Evolutionary conservation across 2,888 invertebrate species (phyloP).

Genomic region (Cryptus armator): DNA sequence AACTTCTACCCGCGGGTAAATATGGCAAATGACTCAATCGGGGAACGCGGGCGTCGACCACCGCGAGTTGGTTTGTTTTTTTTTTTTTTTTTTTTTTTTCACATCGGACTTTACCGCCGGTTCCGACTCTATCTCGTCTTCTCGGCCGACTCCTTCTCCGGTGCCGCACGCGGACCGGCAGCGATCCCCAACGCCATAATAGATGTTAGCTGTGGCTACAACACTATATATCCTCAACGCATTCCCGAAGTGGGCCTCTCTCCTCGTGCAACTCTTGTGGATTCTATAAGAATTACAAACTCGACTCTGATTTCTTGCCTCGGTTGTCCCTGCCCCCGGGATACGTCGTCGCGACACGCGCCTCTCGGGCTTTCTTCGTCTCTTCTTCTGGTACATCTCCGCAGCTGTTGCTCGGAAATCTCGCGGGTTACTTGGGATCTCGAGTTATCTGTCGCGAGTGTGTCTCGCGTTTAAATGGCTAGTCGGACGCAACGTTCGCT

Average conservation of each 20-base stretch:
- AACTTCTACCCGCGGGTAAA: slow-evolving; percentile 62
- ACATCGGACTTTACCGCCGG: slow-evolving; percentile 23
- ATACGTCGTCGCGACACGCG: slow-evolving; percentile 60
- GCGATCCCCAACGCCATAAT: slow-evolving; percentile 17
- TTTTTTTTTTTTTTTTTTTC: slow-evolving; percentile 62
- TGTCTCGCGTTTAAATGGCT: slow-evolving; percentile 61
- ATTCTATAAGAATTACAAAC: slow-evolving; percentile 75
- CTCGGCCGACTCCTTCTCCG: slow-evolving; percentile 10
- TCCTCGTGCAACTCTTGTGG: slow-evolving; percentile 50
- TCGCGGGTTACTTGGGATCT: slow-evolving; percentile 18
- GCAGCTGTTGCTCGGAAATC: slow-evolving; percentile 11
- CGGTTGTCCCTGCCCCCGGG: background rate
- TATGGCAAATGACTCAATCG: slow-evolving; percentile 75
- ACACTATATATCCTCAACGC: slow-evolving; percentile 51
- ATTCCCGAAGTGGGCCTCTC: slow-evolving; percentile 77
- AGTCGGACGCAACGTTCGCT: slow-evolving; percentile 28
- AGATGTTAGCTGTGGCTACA: slow-evolving; percentile 40
- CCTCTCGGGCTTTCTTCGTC: slow-evolving; percentile 61
- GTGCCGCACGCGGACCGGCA: background rate
- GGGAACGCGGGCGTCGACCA: slow-evolving; percentile 58
- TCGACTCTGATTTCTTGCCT: slow-evolving; percentile 72
- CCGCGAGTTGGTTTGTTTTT: background rate
- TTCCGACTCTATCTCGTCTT: slow-evolving; percentile 30
- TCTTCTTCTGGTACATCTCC: slow-evolving; percentile 9
- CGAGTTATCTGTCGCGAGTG: slow-evolving; percentile 50